Evolutionary conservation across 1,140 invertebrate species (phyloP), one percentile per base, ranked within the genome.

Genomic region (Drosophila quadrilineata): DNA sequence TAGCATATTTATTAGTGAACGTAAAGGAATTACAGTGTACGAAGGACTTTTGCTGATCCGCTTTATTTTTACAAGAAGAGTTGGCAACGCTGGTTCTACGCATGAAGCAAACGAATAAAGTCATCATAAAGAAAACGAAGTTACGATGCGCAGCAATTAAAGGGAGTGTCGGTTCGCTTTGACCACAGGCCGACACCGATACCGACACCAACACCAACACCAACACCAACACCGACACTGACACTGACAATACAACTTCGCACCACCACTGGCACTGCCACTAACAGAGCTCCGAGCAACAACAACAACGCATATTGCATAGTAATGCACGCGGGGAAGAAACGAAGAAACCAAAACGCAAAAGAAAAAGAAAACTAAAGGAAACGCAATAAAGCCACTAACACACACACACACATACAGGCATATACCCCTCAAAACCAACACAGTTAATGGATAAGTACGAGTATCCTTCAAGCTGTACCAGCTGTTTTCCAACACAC

Each of bases 71-170:
- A n/a, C n/a, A n/a, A n/a, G n/a, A n/a, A n/a, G n/a, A n/a, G n/a
- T n/a, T n/a, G n/a, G n/a, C n/a, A n/a, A n/a, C n/a, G n/a, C n/a
- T n/a, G n/a, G n/a, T n/a, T n/a, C n/a, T n/a, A n/a, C n/a, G n/a
- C n/a, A n/a, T n/a, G n/a, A n/a, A n/a, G n/a, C n/a, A n/a, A n/a
- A n/a, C n/a, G n/a, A n/a, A n/a, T 16, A 66, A 67, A 48, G 49
- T 33, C 43, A 46, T 38, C 41, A 36, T 69, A 50, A 71, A 56
- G 43, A 68, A 65, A 79, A 52, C 59, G 50, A 54, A 56, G 69
- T 38, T 43, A 71, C 66, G 63, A 59, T 73, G 79, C 77, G 64
- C 73, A n/a, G n/a, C n/a, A 84, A 84, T 82, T 77, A 84, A 80
- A 80, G 67, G 75, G 68, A 57, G 60, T 46, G 65, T 62, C 63